phyloP scores from a whole-genome alignment of 2,113 vertebrate species.

The Corythornis vintsioides region DNA sequence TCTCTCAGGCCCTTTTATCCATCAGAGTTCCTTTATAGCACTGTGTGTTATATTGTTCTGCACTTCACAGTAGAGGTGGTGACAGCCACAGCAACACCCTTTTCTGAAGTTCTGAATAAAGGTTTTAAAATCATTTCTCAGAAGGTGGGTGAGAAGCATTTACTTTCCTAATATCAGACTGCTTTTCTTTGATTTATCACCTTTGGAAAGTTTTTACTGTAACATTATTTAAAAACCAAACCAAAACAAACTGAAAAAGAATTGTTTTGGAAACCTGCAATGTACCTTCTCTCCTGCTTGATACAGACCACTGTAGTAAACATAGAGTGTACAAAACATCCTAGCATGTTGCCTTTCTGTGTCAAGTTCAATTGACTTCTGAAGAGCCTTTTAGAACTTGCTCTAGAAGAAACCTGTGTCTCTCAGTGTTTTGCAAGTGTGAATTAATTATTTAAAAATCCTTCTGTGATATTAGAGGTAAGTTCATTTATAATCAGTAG shows the following conservation, averaged over 20 bases:
- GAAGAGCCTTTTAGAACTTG: not conserved
- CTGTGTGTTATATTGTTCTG: not conserved
- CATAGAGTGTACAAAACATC: not conserved
- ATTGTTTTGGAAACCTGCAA: not conserved
- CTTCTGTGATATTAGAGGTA: not conserved
- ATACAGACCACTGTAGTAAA: not conserved
- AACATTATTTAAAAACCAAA: not conserved
- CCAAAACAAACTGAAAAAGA: not conserved
- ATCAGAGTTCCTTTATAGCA: not conserved
- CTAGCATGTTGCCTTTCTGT: not conserved
- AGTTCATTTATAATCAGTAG: not conserved
- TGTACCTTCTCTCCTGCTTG: not conserved
- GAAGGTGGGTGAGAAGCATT: not conserved
- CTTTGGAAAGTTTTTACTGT: not conserved
- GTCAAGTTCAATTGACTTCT: not conserved
- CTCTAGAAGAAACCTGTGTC: not conserved
- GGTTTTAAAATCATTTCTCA: not conserved
- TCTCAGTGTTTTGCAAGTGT: not conserved
- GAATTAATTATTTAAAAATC: not conserved
- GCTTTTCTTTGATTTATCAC: not conserved
- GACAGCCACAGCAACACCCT: not conserved
- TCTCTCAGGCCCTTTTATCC: not conserved
- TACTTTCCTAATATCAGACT: not conserved
- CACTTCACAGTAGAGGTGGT: not conserved
- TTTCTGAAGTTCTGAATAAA: constrained; percentile 15